Evolutionary conservation across 2,797 vertebrate genomes (phyloP).

Genomic region (Pachyuromys duprasi): DNA sequence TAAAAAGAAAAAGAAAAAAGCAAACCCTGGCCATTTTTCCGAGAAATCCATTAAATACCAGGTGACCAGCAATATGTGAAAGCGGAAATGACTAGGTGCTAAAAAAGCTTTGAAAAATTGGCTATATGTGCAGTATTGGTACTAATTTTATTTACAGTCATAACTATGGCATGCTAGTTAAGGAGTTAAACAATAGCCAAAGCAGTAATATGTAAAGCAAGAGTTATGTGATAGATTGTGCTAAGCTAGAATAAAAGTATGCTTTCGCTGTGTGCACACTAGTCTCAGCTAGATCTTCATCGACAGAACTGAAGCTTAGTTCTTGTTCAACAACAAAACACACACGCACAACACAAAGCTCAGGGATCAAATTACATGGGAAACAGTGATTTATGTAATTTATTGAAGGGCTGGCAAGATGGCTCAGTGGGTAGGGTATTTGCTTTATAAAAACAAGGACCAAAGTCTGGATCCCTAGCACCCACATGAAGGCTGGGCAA

Average conservation of each 20-base stretch:
- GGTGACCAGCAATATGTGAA: not conserved
- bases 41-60: slow-evolving; percentile 30
- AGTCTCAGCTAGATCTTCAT: not conserved
- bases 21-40: not conserved
- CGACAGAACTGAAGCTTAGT: not conserved
- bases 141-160: not conserved
- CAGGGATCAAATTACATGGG: not conserved
- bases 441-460: not conserved
- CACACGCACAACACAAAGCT: not conserved
- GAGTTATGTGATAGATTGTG: not conserved
- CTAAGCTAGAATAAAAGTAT: slow-evolving; percentile 12
- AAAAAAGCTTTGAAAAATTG: slow-evolving; percentile 40
- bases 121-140: not conserved
- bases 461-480: not conserved
- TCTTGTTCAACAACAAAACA: not conserved
- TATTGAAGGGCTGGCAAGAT: not conserved
- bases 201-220: slow-evolving; percentile 10
- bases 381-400: slow-evolving; percentile 27
- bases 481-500: not conserved
- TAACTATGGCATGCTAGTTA: not conserved
- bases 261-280: not conserved
- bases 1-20: slow-evolving; percentile 32
- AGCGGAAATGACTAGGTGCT: slow-evolving; percentile 42
- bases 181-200: not conserved
- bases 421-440: not conserved